Evolutionary conservation across 1,140 invertebrate genomes (phyloP).

Genomic region (Brachionus plicatilis): DNA sequence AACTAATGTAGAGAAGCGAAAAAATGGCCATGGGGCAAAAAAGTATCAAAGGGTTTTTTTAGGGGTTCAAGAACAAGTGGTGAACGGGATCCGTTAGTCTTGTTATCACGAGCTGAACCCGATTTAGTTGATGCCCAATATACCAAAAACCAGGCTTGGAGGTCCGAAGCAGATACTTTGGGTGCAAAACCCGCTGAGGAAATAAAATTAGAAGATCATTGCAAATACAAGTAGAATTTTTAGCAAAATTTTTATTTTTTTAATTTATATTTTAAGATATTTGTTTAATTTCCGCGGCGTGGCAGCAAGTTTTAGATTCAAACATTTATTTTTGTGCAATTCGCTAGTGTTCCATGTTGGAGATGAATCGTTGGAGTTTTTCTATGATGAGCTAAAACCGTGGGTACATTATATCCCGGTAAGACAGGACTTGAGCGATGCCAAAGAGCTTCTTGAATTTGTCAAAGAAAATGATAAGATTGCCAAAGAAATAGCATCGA

Average conservation of each 20-base stretch:
- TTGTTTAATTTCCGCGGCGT: conserved; percentile 93
- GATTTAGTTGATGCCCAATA: conserved; percentile 83
- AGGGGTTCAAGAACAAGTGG: conserved; percentile 83
- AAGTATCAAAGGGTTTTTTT: conserved; percentile 74
- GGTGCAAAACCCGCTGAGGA: conserved; percentile 72
- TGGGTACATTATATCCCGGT: conserved; percentile 95
- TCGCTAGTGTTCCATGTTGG: conserved; percentile 93
- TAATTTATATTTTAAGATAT: conserved; percentile 60
- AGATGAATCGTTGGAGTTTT: conserved; percentile 90
- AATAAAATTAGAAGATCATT: conserved; percentile 83
- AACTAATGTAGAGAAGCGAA: conserved; percentile 57
- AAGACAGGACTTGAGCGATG: conserved; percentile 51
- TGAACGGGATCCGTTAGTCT: conserved; percentile 80
- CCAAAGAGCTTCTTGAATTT: conserved; percentile 68
- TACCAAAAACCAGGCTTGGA: conserved; percentile 98
- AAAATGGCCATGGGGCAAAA: conserved; percentile 70
- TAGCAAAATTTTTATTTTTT: neutral
- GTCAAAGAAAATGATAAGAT: conserved; percentile 70
- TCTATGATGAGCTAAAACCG: conserved; percentile 80
- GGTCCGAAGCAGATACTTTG: conserved; percentile 79
- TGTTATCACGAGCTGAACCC: conserved; percentile 71
- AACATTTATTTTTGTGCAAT: conserved; percentile 86
- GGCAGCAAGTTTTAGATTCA: conserved; percentile 90
- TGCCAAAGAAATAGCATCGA: conserved; percentile 72
- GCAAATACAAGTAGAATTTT: conserved; percentile 67